Conservation (phyloP, 2,888 invertebrate species). For the Amphipoea oculea region DNA sequence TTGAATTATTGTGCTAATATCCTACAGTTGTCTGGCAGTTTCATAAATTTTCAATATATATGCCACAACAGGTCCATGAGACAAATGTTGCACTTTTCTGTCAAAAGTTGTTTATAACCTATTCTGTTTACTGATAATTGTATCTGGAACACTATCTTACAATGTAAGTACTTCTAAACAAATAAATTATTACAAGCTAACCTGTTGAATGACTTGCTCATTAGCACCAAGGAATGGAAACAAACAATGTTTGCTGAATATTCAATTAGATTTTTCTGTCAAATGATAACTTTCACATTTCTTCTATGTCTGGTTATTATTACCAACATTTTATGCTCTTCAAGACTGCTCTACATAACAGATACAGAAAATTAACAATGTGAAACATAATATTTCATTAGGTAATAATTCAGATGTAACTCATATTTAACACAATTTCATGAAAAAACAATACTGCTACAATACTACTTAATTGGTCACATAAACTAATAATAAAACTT, state of each 20-base stretch:
- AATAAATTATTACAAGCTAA: conserved; percentile 25
- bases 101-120: conserved; percentile 61
- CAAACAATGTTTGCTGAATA: conserved; percentile 42
- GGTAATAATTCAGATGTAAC: background rate
- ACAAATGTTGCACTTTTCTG: conserved; percentile 35
- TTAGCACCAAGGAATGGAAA: conserved; percentile 24
- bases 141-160: conserved; percentile 24
- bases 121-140: conserved; percentile 39
- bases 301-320: conserved; percentile 16
- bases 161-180: conserved; percentile 30
- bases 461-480: background rate
- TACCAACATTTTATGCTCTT: background rate
- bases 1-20: conserved; percentile 22
- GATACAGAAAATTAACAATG: background rate
- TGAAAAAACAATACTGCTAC: background rate
- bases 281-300: conserved; percentile 57
- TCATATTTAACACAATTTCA: background rate
- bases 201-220: conserved; percentile 35
- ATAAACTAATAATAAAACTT: background rate
- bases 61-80: background rate
- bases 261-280: conserved; percentile 31
- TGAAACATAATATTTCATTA: background rate
- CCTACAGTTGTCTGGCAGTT: conserved; percentile 12
- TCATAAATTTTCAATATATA: conserved; percentile 8
- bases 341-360: background rate